Evolutionary conservation across 2,797 vertebrate species (phyloP).

Genomic region (Glossophaga mutica): DNA sequence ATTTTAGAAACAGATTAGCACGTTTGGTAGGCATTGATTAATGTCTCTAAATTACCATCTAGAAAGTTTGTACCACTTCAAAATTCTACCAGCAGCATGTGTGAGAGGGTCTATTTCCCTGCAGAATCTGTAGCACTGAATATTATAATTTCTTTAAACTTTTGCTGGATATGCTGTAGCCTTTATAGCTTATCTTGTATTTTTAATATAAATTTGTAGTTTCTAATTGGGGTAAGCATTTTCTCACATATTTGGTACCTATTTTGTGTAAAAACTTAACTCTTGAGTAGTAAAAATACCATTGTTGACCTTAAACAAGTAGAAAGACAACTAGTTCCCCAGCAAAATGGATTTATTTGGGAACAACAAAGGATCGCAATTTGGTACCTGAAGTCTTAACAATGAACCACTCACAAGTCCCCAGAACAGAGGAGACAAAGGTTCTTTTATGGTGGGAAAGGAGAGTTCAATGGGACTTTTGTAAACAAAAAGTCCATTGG

Average conservation of each 20-base stretch:
- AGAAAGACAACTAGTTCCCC: neutral
- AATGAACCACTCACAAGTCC: neutral
- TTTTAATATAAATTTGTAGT: neutral
- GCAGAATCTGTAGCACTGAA: neutral
- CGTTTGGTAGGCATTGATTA: neutral
- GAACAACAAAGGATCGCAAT: neutral
- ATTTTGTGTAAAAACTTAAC: neutral
- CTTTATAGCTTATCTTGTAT: neutral
- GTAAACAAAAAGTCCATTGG: neutral
- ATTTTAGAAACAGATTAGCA: neutral
- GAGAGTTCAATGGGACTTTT: neutral
- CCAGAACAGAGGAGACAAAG: neutral
- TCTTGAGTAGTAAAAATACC: neutral
- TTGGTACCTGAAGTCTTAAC: neutral
- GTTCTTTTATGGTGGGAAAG: neutral
- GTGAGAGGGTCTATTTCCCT: neutral
- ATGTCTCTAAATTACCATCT: neutral
- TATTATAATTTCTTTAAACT: neutral
- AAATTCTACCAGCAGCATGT: neutral
- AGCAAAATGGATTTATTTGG: neutral
- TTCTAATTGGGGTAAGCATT: neutral
- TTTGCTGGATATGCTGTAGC: constrained; percentile 3
- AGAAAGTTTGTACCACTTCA: neutral
- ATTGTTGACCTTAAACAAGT: neutral
- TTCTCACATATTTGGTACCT: neutral